Evolutionary conservation across 2,888 invertebrate species (phyloP).

Genomic region (Philhelius pedissequus): DNA sequence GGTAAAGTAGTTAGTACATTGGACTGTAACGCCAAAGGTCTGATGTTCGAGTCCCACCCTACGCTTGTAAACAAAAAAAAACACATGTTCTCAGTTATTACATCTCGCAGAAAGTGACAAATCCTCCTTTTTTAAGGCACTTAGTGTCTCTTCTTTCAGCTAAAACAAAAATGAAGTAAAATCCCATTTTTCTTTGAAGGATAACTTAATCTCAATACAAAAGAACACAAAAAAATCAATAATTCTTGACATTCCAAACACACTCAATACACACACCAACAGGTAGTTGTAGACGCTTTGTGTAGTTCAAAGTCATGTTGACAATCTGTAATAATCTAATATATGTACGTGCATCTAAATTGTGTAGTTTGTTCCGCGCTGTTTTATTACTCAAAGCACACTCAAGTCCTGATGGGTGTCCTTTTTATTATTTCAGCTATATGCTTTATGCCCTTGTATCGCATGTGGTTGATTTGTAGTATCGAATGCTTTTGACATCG

Average conservation of each 20-base stretch:
- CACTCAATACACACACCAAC: not conserved
- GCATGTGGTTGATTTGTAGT: not conserved
- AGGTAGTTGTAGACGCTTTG: not conserved
- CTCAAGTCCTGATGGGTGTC: not conserved
- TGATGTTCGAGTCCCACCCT: too few relatives aligned
- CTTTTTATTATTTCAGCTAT: not conserved
- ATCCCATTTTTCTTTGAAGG: not conserved
- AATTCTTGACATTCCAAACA: not conserved
- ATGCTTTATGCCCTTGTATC: conserved; percentile 14
- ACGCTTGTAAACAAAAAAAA: too few relatives aligned
- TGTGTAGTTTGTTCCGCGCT: not conserved
- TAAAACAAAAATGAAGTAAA: not conserved
- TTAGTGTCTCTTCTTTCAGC: not conserved
- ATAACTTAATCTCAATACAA: not conserved
- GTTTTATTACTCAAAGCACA: not conserved
- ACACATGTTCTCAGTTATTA: too few relatives aligned
- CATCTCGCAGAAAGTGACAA: too few relatives aligned
- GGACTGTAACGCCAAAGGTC: too few relatives aligned
- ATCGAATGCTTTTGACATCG: conserved; percentile 6
- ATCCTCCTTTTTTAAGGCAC: not conserved
- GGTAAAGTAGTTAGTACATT: too few relatives aligned
- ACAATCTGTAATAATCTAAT: conserved; percentile 3
- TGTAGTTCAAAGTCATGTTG: conserved; percentile 5
- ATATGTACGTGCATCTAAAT: not conserved
- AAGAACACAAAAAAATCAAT: not conserved